Evolutionary conservation across 23 tunicate genomes (phyloP).

Genomic region (Trididemnum nubilum): DNA sequence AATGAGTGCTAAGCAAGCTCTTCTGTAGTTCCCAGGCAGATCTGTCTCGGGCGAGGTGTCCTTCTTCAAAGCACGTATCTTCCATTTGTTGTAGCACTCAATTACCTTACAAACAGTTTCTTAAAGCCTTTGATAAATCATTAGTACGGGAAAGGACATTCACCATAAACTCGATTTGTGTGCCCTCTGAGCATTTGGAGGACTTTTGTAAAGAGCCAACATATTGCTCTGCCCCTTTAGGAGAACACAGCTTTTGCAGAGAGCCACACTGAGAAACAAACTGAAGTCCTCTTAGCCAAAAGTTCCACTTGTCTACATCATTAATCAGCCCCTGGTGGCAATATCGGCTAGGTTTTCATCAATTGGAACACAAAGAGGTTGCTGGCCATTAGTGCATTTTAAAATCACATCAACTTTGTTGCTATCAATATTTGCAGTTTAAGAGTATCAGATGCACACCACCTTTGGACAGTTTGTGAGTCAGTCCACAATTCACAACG

Average conservation of each 20-base stretch:
- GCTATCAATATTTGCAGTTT: not conserved
- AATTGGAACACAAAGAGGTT: not conserved
- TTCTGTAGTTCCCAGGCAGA: no score
- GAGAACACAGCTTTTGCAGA: no score
- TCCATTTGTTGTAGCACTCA: not conserved
- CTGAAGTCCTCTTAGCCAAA: not conserved
- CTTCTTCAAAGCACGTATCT: not conserved
- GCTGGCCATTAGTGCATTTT: not conserved
- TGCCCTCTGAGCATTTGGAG: no score
- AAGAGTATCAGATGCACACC: not conserved
- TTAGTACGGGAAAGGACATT: not conserved
- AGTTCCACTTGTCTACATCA: not conserved
- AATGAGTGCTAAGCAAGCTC: not conserved
- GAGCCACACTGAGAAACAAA: not conserved
- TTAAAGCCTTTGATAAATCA: not conserved
- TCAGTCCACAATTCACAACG: not conserved
- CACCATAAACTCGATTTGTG: not conserved
- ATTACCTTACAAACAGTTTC: not conserved
- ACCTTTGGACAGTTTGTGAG: not conserved
- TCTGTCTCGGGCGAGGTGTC: not conserved
- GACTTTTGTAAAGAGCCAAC: no score
- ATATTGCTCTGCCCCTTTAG: no score
- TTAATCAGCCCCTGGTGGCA: not conserved
- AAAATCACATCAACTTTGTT: conserved; percentile 4
- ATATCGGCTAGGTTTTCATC: not conserved